A percentile compares a stretch with the other conserved stretches of the same genome.
Conservation (phyloP, 2,113 vertebrate species). For the Malurus melanocephalus region DNA sequence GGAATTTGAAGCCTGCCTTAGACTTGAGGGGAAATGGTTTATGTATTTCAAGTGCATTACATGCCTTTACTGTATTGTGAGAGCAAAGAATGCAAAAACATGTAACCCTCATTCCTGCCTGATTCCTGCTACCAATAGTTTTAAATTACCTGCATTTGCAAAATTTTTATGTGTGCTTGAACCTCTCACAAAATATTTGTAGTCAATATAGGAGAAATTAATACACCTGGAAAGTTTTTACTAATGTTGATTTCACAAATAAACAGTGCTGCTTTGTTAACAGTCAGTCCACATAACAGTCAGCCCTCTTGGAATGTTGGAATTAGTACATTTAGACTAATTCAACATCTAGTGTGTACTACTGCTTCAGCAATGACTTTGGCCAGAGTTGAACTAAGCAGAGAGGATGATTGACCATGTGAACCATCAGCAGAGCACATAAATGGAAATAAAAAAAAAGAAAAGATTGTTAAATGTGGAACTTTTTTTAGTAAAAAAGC, state of each 20-base stretch:
- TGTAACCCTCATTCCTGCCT: background rate
- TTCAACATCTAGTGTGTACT: background rate
- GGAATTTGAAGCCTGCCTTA: background rate
- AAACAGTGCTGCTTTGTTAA: background rate
- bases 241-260: background rate
- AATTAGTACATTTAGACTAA: background rate
- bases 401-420: background rate
- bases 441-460: background rate
- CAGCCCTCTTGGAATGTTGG: background rate
- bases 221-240: background rate
- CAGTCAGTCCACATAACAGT: background rate
- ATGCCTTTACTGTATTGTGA: background rate
- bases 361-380: background rate
- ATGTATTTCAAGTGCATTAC: background rate
- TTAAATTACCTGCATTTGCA: background rate
- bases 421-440: background rate
- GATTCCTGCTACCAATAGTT: background rate
- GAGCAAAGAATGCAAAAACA: background rate
- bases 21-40: background rate
- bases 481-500: background rate
- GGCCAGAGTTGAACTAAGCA: background rate
- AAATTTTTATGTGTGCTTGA: background rate
- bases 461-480: background rate
- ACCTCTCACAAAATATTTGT: background rate
- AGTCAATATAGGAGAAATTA: background rate